phyloP scores from a whole-genome alignment of 2,888 invertebrate genomes.

The Candidula unifasciata region DNA sequence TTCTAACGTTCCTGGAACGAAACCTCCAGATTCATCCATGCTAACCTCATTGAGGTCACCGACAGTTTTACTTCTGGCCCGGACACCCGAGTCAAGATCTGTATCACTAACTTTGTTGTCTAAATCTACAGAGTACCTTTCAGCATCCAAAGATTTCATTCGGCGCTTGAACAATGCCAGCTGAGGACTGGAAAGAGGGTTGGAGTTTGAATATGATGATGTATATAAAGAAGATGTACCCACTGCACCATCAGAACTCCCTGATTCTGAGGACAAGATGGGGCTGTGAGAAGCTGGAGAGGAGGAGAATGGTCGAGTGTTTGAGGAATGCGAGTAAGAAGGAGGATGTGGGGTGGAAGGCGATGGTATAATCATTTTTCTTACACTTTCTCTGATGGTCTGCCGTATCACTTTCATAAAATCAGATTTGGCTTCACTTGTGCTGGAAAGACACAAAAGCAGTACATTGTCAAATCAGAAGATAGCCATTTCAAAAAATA shows the following conservation, averaged over 20 bases:
- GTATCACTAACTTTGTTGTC: slow-evolving; percentile 86
- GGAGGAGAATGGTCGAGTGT: slow-evolving; percentile 24
- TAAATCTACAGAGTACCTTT: slow-evolving; percentile 81
- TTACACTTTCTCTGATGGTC: slow-evolving; percentile 96
- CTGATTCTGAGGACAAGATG: slow-evolving; percentile 2
- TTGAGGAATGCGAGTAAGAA: slow-evolving; percentile 19
- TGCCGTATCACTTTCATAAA: slow-evolving; percentile 97
- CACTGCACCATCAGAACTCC: slow-evolving; percentile 18
- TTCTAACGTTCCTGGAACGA: slow-evolving; percentile 51
- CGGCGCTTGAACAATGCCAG: slow-evolving; percentile 55
- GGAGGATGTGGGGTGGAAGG: slow-evolving; percentile 37
- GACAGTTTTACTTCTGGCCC: slow-evolving; percentile 93
- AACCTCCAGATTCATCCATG: slow-evolving; percentile 61
- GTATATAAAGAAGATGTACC: slow-evolving; percentile 21
- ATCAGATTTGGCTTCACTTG: slow-evolving; percentile 96
- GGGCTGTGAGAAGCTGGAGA: slow-evolving; percentile 43
- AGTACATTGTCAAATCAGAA: background rate
- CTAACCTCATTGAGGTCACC: slow-evolving; percentile 85
- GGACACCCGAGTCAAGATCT: slow-evolving; percentile 80
- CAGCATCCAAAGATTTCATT: slow-evolving; percentile 60
- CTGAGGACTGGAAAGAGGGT: slow-evolving; percentile 52
- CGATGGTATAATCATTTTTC: slow-evolving; percentile 94
- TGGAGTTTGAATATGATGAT: slow-evolving; percentile 25
- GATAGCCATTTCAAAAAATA: background rate
- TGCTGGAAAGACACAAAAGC: slow-evolving; percentile 81